Conservation (phyloP, 2,888 invertebrate species). For the Dichetophora obliterata region DNA sequence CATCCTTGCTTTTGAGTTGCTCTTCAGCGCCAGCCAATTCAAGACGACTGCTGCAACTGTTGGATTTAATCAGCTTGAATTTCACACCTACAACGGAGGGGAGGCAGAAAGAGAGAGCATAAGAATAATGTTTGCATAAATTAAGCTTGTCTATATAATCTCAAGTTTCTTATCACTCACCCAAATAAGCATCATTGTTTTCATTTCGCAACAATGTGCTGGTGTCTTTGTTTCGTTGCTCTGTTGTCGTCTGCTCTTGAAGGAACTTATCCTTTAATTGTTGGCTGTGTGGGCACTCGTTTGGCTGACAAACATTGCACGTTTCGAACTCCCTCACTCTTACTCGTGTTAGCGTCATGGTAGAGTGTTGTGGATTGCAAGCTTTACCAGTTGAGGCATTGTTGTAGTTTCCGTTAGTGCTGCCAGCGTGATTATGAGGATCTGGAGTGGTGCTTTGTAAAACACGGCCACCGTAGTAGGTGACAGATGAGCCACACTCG, state of each 20-base stretch:
- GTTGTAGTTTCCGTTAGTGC: constrained; percentile 71
- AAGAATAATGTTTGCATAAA: background rate
- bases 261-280: constrained; percentile 1
- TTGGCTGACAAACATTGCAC: constrained; percentile 68
- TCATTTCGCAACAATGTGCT: constrained; percentile 6
- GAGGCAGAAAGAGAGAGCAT: background rate
- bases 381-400: constrained; percentile 67
- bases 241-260: constrained; percentile 32
- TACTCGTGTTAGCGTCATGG: constrained; percentile 65
- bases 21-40: constrained; percentile 79
- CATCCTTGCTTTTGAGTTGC: background rate
- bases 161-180: constrained; percentile 44
- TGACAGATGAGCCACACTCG: constrained; percentile 89
- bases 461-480: constrained; percentile 89
- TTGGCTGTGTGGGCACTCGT: constrained; percentile 52
- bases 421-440: constrained; percentile 53
- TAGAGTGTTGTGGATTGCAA: constrained; percentile 65
- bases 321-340: constrained; percentile 62
- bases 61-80: constrained; percentile 86
- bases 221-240: constrained; percentile 1
- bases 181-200: constrained; percentile 54
- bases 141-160: background rate
- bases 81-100: constrained; percentile 73
- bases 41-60: constrained; percentile 86
- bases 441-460: constrained; percentile 74